Evolutionary conservation across 2,113 vertebrate genomes (phyloP).

Genomic region (Callaeas wilsoni): DNA sequence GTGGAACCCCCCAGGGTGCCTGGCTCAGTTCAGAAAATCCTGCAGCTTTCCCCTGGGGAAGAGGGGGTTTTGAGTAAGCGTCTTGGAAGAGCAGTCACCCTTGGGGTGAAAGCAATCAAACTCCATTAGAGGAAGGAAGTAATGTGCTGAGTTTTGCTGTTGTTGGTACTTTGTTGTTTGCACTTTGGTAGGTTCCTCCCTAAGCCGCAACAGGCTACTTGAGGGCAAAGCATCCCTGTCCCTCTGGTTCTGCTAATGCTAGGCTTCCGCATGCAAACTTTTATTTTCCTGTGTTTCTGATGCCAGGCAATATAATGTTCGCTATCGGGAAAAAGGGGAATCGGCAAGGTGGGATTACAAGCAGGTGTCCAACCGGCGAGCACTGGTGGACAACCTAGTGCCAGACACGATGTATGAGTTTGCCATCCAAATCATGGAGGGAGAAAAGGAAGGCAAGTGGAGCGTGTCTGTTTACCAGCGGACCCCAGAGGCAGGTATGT

Average conservation of each 20-base stretch:
- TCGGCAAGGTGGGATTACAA: constrained; percentile 94
- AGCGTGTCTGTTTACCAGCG: constrained; percentile 91
- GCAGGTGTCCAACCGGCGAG: constrained; percentile 78
- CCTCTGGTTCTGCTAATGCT: not conserved
- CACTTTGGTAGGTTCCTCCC: not conserved
- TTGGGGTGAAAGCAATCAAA: not conserved
- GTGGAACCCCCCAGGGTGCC: not conserved
- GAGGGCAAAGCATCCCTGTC: not conserved
- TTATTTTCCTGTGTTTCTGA: not conserved
- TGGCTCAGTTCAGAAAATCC: not conserved
- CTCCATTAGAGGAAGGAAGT: not conserved
- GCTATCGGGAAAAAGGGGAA: constrained; percentile 94
- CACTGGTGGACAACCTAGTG: constrained; percentile 81
- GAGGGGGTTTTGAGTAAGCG: not conserved
- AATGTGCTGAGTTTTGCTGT: not conserved
- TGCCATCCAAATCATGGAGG: constrained; percentile 86
- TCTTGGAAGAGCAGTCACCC: not conserved
- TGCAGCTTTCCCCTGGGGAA: rapidly evolving
- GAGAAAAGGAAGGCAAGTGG: constrained; percentile 86
- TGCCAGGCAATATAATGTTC: constrained; percentile 84
- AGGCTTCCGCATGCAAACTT: rapidly evolving
- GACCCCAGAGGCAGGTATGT: constrained; percentile 92
- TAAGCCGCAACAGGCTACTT: not conserved
- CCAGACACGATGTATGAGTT: constrained; percentile 97
- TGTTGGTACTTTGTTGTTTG: not conserved